Evolutionary conservation across 2,113 vertebrate genomes (phyloP).

Genomic region (Mastomys coucha): DNA sequence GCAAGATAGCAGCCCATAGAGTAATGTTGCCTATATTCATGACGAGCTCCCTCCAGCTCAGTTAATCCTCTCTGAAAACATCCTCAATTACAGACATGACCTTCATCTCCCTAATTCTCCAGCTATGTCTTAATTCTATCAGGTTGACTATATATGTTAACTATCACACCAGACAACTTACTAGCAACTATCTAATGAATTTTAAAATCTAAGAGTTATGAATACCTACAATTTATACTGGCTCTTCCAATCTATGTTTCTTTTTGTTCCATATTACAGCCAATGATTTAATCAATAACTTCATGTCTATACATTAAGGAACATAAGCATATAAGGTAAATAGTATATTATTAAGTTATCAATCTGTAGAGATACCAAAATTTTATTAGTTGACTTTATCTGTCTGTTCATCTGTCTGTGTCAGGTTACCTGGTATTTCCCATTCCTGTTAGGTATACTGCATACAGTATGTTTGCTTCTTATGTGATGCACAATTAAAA

Average conservation of each 20-base stretch:
- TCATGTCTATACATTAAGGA: neutral
- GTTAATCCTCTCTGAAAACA: neutral
- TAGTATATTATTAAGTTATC: neutral
- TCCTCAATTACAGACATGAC: too few relatives aligned
- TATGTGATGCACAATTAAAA: neutral
- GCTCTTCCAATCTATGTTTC: neutral
- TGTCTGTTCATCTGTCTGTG: neutral
- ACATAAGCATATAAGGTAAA: neutral
- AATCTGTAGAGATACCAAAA: neutral
- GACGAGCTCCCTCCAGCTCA: too few relatives aligned
- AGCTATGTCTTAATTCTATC: neutral
- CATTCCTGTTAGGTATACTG: too few relatives aligned
- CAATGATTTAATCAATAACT: neutral
- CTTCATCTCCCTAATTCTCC: neutral
- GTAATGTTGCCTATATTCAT: neutral
- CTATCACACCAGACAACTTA: neutral
- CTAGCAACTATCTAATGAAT: neutral
- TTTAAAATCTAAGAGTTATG: neutral
- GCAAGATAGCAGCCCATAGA: neutral
- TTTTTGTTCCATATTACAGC: neutral
- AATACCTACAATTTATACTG: neutral
- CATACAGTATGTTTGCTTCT: neutral
- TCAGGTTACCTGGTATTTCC: neutral
- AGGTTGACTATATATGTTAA: neutral
- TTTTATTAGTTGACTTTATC: neutral